A percentile compares a stretch with the other conserved stretches of the same genome.
phyloP scores from a whole-genome alignment of 2,113 vertebrate species.

The Perca flavescens region DNA sequence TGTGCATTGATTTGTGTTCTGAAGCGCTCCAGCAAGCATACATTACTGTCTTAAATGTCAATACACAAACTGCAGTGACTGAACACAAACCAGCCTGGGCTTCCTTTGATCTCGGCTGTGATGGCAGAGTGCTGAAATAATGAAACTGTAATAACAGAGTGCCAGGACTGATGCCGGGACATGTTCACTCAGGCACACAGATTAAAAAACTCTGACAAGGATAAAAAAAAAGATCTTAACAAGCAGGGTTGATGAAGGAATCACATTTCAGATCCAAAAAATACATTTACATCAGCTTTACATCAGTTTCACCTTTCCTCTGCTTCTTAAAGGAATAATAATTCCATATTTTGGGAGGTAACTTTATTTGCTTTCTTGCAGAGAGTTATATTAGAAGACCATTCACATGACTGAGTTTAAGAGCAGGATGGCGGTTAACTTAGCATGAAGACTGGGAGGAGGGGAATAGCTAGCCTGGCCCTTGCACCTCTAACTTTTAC shows the following conservation, averaged over 20 bases:
- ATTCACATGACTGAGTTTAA: neutral
- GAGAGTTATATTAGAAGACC: neutral
- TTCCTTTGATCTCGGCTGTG: conserved; percentile 76
- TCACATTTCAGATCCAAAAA: conserved; percentile 22
- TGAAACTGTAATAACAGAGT: conserved; percentile 74
- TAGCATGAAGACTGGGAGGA: no score
- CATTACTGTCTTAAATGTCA: conserved; percentile 71
- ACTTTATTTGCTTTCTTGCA: no score
- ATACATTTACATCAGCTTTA: neutral
- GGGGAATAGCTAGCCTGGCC: no score
- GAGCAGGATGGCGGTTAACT: no score
- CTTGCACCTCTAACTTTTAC: neutral
- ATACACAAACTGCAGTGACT: conserved; percentile 58
- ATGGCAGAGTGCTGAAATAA: conserved; percentile 72
- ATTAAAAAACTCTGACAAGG: conserved; percentile 24
- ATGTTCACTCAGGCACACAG: conserved; percentile 64
- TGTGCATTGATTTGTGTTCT: conserved; percentile 72
- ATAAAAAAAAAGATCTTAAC: conserved; percentile 39
- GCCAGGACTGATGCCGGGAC: conserved; percentile 52
- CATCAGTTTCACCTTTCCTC: neutral
- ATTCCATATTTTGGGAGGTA: neutral
- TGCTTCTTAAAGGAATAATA: neutral
- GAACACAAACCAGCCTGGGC: conserved; percentile 59
- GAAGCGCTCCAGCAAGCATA: conserved; percentile 59
- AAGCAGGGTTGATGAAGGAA: conserved; percentile 39